Percentiles rank a stretch among this genome's conserved stretches.
phyloP scores from a whole-genome alignment of 2,888 invertebrate genomes.

The Abrostola triplasia region DNA sequence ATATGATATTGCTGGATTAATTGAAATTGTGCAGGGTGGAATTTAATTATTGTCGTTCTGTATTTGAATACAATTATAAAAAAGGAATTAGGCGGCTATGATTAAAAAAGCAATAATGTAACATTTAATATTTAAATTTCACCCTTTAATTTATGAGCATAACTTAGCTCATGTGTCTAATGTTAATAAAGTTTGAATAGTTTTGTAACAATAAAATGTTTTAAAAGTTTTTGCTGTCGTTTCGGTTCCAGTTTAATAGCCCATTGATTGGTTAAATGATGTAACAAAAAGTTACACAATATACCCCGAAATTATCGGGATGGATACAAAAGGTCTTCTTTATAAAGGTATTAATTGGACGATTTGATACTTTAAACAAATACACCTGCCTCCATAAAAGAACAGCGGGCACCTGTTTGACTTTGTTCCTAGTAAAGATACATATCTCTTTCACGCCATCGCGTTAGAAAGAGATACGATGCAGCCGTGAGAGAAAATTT shows the following conservation, averaged over 20 bases:
- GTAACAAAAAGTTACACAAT: conserved; percentile 60
- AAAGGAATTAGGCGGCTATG: not conserved
- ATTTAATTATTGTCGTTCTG: conserved; percentile 36
- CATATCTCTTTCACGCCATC: conserved; percentile 45
- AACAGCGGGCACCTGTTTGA: conserved; percentile 66
- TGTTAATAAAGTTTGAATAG: conserved; percentile 54
- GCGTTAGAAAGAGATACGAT: conserved; percentile 47
- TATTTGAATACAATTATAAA: conserved; percentile 3
- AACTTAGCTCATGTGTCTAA: conserved; percentile 43
- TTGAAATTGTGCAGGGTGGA: conserved; percentile 39
- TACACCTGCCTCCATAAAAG: conserved; percentile 70
- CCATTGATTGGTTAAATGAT: conserved; percentile 61
- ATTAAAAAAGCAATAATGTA: conserved; percentile 2
- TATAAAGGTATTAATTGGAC: conserved; percentile 72
- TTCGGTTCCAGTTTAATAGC: conserved; percentile 54
- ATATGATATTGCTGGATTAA: conserved; percentile 38
- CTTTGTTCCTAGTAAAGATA: conserved; percentile 47
- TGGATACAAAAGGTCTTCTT: conserved; percentile 51
- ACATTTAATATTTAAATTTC: conserved; percentile 42
- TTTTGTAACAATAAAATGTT: conserved; percentile 57
- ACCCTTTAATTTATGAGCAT: conserved; percentile 39
- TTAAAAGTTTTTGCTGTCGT: conserved; percentile 46
- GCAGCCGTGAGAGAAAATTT: conserved; percentile 49
- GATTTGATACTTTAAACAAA: conserved; percentile 73
- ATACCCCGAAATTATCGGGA: conserved; percentile 48